Percentiles rank a stretch among this genome's conserved stretches.
phyloP scores from a whole-genome alignment of 2,113 vertebrate species.

The Varanus salvator region DNA sequence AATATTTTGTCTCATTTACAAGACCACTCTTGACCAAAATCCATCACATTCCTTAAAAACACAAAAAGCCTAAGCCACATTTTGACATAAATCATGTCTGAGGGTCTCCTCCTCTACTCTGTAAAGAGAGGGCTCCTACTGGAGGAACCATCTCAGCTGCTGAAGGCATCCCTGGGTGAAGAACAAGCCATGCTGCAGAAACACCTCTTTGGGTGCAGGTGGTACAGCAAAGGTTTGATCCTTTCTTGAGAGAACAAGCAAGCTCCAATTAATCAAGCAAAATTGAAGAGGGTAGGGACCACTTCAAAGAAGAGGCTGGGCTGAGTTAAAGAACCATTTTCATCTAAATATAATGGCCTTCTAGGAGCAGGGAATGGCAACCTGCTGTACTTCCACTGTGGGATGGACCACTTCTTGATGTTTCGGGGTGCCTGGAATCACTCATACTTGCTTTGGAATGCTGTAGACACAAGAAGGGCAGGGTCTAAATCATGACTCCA shows the following conservation, averaged over 20 bases:
- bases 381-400: background rate
- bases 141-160: background rate
- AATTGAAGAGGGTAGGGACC: no score
- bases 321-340: background rate
- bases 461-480: no score
- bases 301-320: no score
- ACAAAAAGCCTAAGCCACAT: background rate
- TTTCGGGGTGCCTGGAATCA: background rate
- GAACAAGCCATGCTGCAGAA: background rate
- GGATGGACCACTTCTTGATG: background rate
- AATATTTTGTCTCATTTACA: no score
- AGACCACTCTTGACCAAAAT: no score
- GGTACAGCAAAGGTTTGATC: background rate
- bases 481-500: fast-evolving
- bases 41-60: background rate
- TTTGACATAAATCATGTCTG: background rate
- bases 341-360: background rate
- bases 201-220: background rate
- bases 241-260: background rate
- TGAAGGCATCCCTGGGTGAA: background rate
- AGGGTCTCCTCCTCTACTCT: background rate
- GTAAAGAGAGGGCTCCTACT: background rate
- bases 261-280: no score
- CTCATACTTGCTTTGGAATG: background rate
- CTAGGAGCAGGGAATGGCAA: no score